Evolutionary conservation across 2,113 vertebrate genomes (phyloP), one percentile per base, ranked within the genome.

Genomic region (Pipa parva): DNA sequence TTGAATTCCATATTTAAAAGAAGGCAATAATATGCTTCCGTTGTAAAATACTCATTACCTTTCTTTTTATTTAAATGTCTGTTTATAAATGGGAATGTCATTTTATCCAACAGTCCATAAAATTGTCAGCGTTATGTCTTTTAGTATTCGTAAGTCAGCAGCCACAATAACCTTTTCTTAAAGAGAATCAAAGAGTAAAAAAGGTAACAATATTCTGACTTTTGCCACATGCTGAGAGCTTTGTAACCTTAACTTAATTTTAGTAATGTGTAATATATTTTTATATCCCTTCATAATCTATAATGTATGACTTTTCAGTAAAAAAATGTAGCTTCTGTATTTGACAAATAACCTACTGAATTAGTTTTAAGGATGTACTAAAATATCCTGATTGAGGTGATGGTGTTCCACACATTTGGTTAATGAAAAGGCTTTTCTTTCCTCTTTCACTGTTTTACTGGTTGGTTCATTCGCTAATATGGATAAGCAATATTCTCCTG

Each of bases 1-100:
- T 55, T 55, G 49, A 64, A 63, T 42, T 64, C 42, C 50, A 28
- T 63, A 22, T 52, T 52, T 55, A 64, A 55, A 64, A 49, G 55
- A 55, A 42, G 39, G 50, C 49, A 7, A 39, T 55, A 64, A 42
- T 64, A 42, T 11, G 33, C 25, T 54, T 54, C 48, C 20, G 18
- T 54, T 50, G 21, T n/a, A 21, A 64, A 64, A 55, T 45, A 36
- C 61, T 52, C 20, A 63, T 52, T 36, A 42, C 33, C 36, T 27
- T n/a, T 45, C 26, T 13, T 63, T 63, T 33, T 52, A 49, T 64
- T 55, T 55, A 55, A 63, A 52, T 63, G 39, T 52, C 39, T 52
- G 29, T 26, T 55, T 64, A 54, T 15, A 55, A n/a, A n/a, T n/a
- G n/a, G n/a, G n/a, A n/a, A n/a, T n/a, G n/a, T n/a, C n/a, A n/a